phyloP scores from a whole-genome alignment of 2,797 vertebrate species.

The Sarcoramphus papa region DNA sequence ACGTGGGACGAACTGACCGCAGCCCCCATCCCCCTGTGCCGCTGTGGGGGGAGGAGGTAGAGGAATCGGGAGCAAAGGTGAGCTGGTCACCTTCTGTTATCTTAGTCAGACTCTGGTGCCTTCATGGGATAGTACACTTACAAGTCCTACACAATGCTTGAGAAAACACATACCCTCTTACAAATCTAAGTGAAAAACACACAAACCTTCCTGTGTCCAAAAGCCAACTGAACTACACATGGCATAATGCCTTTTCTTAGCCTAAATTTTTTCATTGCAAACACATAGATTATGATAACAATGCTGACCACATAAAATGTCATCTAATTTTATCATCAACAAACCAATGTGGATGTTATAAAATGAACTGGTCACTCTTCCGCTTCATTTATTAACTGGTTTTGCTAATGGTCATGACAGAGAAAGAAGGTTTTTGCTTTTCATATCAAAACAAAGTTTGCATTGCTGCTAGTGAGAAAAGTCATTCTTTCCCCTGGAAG shows the following conservation, averaged over 20 bases:
- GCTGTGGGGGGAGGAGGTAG: no score
- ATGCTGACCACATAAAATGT: neutral
- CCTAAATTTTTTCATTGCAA: neutral
- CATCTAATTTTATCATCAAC: neutral
- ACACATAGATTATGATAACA: neutral
- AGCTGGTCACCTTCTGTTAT: neutral
- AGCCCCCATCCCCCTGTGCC: no score
- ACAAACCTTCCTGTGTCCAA: neutral
- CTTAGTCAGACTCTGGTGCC: neutral
- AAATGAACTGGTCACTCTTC: neutral
- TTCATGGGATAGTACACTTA: neutral
- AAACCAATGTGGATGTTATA: neutral
- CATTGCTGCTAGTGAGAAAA: neutral
- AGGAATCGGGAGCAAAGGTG: no score
- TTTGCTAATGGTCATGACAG: neutral
- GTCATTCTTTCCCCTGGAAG: neutral
- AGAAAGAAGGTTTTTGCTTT: neutral
- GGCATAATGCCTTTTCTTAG: neutral
- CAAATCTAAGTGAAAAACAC: neutral
- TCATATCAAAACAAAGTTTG: neutral
- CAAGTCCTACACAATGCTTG: neutral
- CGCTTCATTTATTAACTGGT: neutral
- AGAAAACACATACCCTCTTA: neutral
- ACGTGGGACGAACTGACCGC: no score
- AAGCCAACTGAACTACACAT: neutral